Conservation (phyloP, 2,797 vertebrate species). For the Monodelphis domestica region DNA sequence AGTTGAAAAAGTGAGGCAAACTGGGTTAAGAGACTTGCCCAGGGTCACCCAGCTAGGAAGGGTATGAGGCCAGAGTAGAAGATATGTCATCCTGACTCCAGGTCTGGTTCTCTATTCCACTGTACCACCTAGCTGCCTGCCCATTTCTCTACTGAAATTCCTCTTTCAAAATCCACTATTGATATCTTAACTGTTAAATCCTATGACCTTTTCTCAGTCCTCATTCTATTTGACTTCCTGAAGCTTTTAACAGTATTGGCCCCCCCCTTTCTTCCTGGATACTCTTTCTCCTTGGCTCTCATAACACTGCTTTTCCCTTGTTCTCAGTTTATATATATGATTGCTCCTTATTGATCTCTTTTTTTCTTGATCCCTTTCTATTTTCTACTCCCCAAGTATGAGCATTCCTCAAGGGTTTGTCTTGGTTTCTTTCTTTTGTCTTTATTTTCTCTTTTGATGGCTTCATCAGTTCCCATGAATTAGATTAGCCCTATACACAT, state of each 20-base stretch:
- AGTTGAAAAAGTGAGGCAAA: too few relatives aligned
- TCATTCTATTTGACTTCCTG: not conserved
- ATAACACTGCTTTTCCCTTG: not conserved
- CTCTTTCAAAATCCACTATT: not conserved
- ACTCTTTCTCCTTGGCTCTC: not conserved
- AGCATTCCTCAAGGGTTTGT: not conserved
- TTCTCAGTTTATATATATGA: not conserved
- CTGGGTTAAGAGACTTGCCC: too few relatives aligned
- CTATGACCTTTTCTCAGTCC: not conserved
- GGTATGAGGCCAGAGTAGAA: too few relatives aligned
- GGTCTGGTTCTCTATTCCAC: too few relatives aligned
- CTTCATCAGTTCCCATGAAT: not conserved
- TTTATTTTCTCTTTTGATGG: not conserved
- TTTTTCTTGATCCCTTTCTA: not conserved
- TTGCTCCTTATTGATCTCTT: not conserved
- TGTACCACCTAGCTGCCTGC: too few relatives aligned
- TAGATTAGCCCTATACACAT: not conserved
- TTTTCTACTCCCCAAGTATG: not conserved
- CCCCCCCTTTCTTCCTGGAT: not conserved
- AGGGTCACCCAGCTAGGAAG: too few relatives aligned
- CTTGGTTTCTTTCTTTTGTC: not conserved
- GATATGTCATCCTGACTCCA: too few relatives aligned
- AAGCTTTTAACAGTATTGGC: not conserved
- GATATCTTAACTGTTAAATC: not conserved
- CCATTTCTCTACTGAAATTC: not conserved